Base-by-base conservation (phyloP, 2,888 invertebrate genomes). In the Rhagium mordax region DNA sequence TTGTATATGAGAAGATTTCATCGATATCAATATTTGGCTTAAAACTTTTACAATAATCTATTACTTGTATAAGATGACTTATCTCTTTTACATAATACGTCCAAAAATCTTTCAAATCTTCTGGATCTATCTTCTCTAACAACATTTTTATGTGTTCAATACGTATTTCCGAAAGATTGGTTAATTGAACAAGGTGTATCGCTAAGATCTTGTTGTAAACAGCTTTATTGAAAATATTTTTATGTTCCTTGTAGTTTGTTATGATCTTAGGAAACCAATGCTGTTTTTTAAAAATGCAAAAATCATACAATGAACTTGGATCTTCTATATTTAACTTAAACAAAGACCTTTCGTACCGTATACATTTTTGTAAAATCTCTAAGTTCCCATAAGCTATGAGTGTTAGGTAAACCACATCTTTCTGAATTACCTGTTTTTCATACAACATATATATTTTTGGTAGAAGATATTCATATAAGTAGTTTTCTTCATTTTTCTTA, bases 201-300 rank as follows among this genome's bases (percentile, higher is more conserved):
- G 81, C 74, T 4, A 78, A 57, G 3, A 87, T 72, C 67, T 81
- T 83, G 57, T 82, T 74, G 48, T 76, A 77, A 67, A 83, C 76
- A 41, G 71, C 74, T 55, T 78, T 71, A 57, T 76, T 72, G 66
- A 83, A 76, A 70, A 73, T 70, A 71, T 74, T 64, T 18, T 69
- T 24, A 70, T 74, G 64, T n/a, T 71, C 68, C 51, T 79, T 72
- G 73, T 76, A 70, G 70, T 82, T 79, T 29, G 81, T 77, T 27
- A 87, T 72, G 49, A 85, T 70, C 66, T 85, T 79, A 64, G 81
- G 73, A 70, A 88, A 78, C 88, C 88, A 88, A 78, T 87, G 86
- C 41, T 80, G 71, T 15, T 82, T 82, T 67, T 82, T 83, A 73
- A 82, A 84, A 71, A 85, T 78, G 62, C 84, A 83, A 78, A 83